Evolutionary conservation across 2,797 vertebrate genomes (phyloP).

Genomic region (Pogonophryne albipinna): DNA sequence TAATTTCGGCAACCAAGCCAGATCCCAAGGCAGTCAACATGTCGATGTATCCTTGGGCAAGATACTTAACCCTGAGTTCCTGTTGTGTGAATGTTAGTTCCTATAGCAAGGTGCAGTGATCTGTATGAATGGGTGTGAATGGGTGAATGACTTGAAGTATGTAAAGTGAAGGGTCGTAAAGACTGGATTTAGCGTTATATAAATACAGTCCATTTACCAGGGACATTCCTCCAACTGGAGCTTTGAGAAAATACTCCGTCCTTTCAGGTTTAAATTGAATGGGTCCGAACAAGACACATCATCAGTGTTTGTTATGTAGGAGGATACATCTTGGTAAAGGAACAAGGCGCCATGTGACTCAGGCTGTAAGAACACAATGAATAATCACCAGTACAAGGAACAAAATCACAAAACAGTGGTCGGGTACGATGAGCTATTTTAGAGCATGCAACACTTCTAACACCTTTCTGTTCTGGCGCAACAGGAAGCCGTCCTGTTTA

Average conservation of each 20-base stretch:
- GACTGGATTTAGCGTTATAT: too few relatives aligned
- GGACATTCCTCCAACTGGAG: constrained; percentile 6
- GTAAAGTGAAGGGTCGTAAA: too few relatives aligned
- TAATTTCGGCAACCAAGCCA: background rate
- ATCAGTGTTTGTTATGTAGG: constrained; percentile 60
- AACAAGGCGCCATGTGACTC: constrained; percentile 60
- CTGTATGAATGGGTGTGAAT: too few relatives aligned
- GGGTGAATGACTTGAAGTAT: too few relatives aligned
- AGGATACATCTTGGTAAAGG: constrained; percentile 52
- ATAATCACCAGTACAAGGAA: constrained; percentile 41
- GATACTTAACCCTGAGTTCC: too few relatives aligned
- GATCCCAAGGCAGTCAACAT: too few relatives aligned
- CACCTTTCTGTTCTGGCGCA: background rate
- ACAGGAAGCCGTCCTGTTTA: background rate
- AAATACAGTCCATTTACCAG: background rate
- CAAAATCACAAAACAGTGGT: constrained; percentile 23
- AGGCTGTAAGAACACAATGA: constrained; percentile 52
- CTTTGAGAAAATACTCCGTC: constrained; percentile 4
- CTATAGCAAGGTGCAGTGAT: too few relatives aligned
- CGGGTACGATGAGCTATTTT: constrained; percentile 11
- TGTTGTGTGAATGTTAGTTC: too few relatives aligned
- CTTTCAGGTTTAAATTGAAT: constrained; percentile 30
- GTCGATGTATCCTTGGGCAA: too few relatives aligned
- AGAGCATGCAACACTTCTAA: background rate
- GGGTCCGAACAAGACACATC: constrained; percentile 19